Evolutionary conservation across 64 coral and sea anemone genomes (phyloP).

Genomic region (Montipora sp.): DNA sequence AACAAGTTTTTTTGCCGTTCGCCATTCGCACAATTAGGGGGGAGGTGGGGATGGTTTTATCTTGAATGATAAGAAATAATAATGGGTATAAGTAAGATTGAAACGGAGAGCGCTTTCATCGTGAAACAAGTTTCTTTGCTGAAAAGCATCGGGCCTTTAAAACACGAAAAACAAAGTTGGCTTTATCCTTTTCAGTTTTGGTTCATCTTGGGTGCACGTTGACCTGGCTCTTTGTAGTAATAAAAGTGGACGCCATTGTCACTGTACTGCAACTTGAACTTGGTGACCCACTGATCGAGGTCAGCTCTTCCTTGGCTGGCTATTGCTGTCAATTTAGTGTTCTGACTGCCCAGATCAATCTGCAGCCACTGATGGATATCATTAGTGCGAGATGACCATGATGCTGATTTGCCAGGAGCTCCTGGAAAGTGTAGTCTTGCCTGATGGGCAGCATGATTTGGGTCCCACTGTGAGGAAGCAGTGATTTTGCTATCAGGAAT

Average conservation of each 20-base stretch:
- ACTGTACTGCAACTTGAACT: not conserved
- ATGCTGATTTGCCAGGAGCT: not conserved
- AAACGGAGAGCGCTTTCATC: no score
- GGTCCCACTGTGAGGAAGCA: slow-evolving; percentile 4
- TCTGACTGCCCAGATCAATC: not conserved
- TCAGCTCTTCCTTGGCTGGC: not conserved
- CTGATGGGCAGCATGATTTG: not conserved
- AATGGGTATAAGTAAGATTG: no score
- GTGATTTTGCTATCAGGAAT: not conserved
- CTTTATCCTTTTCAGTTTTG: not conserved
- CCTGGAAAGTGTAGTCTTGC: not conserved
- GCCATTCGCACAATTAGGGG: no score
- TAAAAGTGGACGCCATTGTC: not conserved
- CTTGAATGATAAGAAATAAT: no score
- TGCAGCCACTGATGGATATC: not conserved
- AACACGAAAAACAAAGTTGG: no score
- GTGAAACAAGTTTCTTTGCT: no score
- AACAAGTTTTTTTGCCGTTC: no score
- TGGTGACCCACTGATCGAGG: not conserved
- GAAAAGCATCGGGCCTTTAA: no score
- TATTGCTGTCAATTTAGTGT: not conserved
- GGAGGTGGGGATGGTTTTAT: no score
- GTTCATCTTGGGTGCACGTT: not conserved
- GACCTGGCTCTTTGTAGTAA: not conserved
- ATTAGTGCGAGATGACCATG: not conserved